Conservation (phyloP, 1,140 invertebrate species). For the Drosophila ogumai region DNA sequence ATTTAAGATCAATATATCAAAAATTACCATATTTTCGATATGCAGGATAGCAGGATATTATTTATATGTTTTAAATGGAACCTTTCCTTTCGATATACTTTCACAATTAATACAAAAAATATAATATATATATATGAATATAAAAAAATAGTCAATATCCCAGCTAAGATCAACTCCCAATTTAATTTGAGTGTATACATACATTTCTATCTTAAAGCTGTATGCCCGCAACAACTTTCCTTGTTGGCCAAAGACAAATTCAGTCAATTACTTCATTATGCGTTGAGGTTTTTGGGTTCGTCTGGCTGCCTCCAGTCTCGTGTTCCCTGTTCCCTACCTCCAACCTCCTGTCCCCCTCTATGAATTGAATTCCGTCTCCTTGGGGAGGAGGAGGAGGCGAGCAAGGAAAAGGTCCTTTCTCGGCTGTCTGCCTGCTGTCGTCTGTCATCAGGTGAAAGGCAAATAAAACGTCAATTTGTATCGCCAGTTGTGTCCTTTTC, state of each 20-base stretch:
- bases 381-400: neutral
- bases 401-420: conserved; percentile 18
- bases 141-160: neutral
- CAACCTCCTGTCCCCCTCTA: neutral
- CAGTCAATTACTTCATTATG: conserved; percentile 77
- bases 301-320: conserved; percentile 2
- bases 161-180: neutral
- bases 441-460: conserved; percentile 78
- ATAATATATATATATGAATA: too few species aligned
- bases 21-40: too few species aligned
- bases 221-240: conserved; percentile 25
- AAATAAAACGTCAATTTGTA: conserved; percentile 82
- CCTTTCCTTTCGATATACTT: neutral
- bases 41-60: too few species aligned
- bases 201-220: conserved; percentile 62
- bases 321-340: neutral
- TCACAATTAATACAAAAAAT: too few species aligned
- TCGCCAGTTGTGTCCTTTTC: conserved; percentile 76
- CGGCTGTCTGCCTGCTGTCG: conserved; percentile 52
- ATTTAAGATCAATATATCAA: too few species aligned
- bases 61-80: neutral
- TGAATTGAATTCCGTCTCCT: conserved; percentile 9
- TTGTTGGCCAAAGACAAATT: conserved; percentile 56
- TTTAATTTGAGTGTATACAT: neutral
- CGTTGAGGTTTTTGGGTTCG: conserved; percentile 45